Percentiles rank a stretch among this genome's conserved stretches.
Evolutionary conservation across 2,113 vertebrate genomes (phyloP).

Genomic region (Lutjanus erythropterus): DNA sequence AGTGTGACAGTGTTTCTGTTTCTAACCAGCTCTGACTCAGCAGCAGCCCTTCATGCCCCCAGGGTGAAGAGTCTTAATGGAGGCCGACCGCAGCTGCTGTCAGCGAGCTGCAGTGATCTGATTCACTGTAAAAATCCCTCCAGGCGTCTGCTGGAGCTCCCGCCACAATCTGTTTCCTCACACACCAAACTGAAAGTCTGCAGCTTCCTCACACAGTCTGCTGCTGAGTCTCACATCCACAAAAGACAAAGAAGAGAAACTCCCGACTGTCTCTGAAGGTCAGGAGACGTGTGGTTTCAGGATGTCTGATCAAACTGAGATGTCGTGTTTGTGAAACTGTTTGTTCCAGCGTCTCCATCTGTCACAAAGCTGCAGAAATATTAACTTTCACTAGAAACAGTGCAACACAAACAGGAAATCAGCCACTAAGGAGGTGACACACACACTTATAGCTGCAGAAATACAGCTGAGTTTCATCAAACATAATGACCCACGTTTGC

Average conservation of each 20-base stretch:
- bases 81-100: slow-evolving; percentile 16
- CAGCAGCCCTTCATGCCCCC: neutral
- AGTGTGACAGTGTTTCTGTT: neutral
- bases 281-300: neutral
- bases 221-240: neutral
- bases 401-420: neutral
- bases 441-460: neutral
- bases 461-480: neutral
- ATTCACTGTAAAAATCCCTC: slow-evolving; percentile 20
- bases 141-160: neutral
- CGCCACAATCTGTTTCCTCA: neutral
- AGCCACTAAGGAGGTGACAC: neutral
- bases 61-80: neutral
- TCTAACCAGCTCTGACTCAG: neutral
- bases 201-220: neutral
- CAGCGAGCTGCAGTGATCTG: slow-evolving; percentile 28
- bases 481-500: neutral
- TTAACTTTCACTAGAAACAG: neutral
- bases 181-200: neutral
- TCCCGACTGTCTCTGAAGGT: neutral
- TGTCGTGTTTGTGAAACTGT: neutral
- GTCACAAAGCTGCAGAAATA: neutral
- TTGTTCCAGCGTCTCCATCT: neutral
- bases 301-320: neutral
- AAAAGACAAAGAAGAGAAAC: neutral